Conservation (phyloP, 2,888 invertebrate species). For the Vanessa cardui region DNA sequence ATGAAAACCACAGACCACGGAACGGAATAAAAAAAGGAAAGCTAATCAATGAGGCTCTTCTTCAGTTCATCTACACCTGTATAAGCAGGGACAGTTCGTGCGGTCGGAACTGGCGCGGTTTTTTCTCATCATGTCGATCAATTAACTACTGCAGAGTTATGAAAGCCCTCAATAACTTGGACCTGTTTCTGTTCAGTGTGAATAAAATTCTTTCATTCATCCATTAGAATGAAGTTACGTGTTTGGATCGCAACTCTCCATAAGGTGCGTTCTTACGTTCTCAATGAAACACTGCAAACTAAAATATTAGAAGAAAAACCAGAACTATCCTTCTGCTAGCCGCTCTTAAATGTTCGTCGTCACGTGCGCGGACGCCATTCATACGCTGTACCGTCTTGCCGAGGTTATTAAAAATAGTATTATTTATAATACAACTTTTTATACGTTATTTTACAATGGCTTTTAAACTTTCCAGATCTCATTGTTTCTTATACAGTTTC, state of each 20-base stretch:
- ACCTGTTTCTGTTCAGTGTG: background rate
- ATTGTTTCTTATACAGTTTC: conserved; percentile 4
- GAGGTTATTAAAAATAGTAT: background rate
- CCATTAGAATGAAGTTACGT: conserved; percentile 7
- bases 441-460: background rate
- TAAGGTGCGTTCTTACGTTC: conserved; percentile 1
- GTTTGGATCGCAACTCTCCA: conserved; percentile 1
- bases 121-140: conserved; percentile 12
- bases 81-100: background rate
- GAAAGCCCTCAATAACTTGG: conserved; percentile 3
- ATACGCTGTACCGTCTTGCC: background rate
- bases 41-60: background rate
- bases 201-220: background rate
- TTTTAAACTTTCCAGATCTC: conserved; percentile 2
- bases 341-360: background rate
- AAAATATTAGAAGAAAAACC: background rate
- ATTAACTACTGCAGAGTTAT: conserved; percentile 4
- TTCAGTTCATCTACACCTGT: background rate
- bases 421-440: background rate
- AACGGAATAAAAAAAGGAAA: background rate
- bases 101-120: conserved; percentile 4
- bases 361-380: background rate
- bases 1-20: conserved; percentile 6
- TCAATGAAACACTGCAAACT: background rate
- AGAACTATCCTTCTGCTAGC: background rate